Conservation (phyloP, 2,797 vertebrate species). For the Choloepus didactylus region DNA sequence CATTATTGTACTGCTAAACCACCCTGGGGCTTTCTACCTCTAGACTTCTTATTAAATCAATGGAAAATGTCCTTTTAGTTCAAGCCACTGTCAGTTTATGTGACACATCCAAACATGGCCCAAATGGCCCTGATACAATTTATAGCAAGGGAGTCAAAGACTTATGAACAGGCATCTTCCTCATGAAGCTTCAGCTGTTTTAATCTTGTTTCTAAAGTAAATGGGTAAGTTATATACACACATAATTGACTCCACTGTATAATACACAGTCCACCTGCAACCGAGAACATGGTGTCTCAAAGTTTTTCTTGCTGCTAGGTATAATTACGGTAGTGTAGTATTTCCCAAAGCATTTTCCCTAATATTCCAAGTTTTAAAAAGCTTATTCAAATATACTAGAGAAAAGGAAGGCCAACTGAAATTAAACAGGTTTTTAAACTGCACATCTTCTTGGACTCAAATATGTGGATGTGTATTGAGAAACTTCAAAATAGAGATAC, state of each 20-base stretch:
- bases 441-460: neutral
- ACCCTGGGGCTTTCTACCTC: neutral
- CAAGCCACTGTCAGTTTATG: neutral
- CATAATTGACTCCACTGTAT: neutral
- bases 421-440: neutral
- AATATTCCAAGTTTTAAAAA: neutral
- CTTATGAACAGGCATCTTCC: neutral
- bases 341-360: neutral
- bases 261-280: neutral
- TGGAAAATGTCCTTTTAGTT: neutral
- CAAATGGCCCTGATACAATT: neutral
- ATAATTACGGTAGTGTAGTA: neutral
- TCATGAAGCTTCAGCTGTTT: neutral
- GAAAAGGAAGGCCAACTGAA: neutral
- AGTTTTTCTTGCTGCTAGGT: neutral
- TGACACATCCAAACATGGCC: neutral
- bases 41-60: neutral
- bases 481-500: neutral
- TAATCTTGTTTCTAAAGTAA: neutral
- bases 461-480: neutral
- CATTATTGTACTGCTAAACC: neutral
- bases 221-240: neutral
- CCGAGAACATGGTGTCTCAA: neutral
- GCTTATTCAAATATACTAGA: neutral
- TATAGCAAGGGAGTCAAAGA: neutral